phyloP scores from a whole-genome alignment of 2,888 invertebrate species.

The Autographa gamma region DNA sequence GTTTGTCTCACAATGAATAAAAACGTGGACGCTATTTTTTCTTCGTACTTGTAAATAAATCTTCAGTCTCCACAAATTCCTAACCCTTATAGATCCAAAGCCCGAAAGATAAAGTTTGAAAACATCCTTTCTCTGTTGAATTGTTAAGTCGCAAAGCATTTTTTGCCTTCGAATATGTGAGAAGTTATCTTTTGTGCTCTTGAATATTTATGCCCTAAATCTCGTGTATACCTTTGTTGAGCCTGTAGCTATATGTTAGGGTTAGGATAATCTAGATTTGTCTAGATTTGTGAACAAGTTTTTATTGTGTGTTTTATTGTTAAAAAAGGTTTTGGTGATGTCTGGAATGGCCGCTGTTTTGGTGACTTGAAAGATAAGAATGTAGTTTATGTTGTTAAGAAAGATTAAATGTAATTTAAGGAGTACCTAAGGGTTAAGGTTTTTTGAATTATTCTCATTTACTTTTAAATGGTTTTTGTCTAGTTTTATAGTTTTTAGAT shows the following conservation, averaged over 20 bases:
- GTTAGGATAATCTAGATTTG: slow-evolving; percentile 46
- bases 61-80: slow-evolving; percentile 9
- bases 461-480: no score
- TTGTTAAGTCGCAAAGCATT: slow-evolving; percentile 53
- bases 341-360: no score
- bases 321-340: no score
- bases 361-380: no score
- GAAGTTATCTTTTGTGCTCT: slow-evolving; percentile 47
- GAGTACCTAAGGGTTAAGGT: no score
- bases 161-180: slow-evolving; percentile 50
- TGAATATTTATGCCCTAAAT: slow-evolving; percentile 58
- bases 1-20: no score
- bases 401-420: no score
- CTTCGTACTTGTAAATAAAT: background rate
- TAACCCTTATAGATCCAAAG: slow-evolving; percentile 38
- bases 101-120: slow-evolving; percentile 41
- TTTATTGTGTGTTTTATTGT: background rate
- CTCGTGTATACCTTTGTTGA: slow-evolving; percentile 48
- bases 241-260: slow-evolving; percentile 35
- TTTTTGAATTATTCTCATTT: no score
- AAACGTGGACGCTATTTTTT: no score
- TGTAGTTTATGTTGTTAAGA: no score
- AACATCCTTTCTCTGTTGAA: slow-evolving; percentile 47
- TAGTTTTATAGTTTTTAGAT: no score
- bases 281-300: background rate